A percentile compares a stretch with the other conserved stretches of the same genome.
Conservation (phyloP, 1,140 invertebrate genomes). For the Laupala kohalensis region DNA sequence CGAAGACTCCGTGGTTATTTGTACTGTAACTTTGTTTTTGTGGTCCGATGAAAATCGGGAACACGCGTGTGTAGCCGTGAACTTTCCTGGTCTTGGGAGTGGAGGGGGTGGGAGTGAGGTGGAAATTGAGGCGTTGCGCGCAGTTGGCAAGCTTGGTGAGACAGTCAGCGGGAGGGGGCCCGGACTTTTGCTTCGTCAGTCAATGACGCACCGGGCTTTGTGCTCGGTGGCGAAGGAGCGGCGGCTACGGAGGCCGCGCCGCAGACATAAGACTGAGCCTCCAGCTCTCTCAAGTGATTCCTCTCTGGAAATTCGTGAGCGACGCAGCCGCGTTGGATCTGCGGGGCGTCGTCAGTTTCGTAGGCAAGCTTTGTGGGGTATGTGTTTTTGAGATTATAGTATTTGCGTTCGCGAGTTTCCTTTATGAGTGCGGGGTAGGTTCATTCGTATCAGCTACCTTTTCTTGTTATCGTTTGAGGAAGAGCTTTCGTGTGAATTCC, state of each 20-base stretch:
- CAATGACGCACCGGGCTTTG: slow-evolving; percentile 1
- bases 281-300: background rate
- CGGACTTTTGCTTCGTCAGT: slow-evolving; percentile 2
- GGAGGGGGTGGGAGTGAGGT: background rate
- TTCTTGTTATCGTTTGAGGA: too few species aligned
- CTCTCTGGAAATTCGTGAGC: background rate
- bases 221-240: background rate
- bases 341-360: background rate
- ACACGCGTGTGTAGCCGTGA: too few species aligned
- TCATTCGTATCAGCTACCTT: too few species aligned
- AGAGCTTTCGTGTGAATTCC: too few species aligned
- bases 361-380: background rate
- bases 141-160: background rate
- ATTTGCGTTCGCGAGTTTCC: too few species aligned
- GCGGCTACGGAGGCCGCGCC: background rate
- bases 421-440: too few species aligned
- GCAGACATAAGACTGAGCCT: background rate
- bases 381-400: too few species aligned
- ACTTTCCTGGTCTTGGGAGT: too few species aligned
- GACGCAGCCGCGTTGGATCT: background rate
- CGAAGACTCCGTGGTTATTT: too few species aligned
- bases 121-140: background rate
- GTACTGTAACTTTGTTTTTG: too few species aligned
- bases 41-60: too few species aligned
- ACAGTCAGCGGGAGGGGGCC: background rate